Conservation (phyloP, 2,888 invertebrate genomes). For the Nephrocerus scutellatus region DNA sequence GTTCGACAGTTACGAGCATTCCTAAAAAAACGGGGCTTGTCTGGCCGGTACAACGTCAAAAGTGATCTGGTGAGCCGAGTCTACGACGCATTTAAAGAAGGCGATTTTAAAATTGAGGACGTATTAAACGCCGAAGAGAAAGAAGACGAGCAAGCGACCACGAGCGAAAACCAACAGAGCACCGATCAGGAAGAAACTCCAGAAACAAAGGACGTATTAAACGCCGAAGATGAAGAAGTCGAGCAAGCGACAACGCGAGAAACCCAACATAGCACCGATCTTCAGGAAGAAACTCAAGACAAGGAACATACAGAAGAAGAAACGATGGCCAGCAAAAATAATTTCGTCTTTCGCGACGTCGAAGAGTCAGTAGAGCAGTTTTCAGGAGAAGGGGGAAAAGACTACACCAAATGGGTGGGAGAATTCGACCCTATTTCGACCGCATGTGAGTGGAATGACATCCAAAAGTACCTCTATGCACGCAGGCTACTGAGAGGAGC, state of each 20-base stretch:
- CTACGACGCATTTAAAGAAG: not conserved
- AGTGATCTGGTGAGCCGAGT: conserved; percentile 1
- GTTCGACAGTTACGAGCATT: conserved; percentile 4
- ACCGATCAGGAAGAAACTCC: no score
- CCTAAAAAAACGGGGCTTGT: not conserved
- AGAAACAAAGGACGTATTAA: not conserved
- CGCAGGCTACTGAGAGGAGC: conserved; percentile 9
- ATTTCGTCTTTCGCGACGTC: conserved; percentile 9
- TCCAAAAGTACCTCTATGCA: conserved; percentile 13
- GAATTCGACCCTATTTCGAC: conserved; percentile 12
- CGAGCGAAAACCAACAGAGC: no score
- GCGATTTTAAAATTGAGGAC: not conserved
- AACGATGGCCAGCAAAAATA: conserved; percentile 2
- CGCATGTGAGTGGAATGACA: conserved; percentile 12
- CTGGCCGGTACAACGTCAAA: conserved; percentile 2
- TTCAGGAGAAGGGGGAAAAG: conserved; percentile 9
- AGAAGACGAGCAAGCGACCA: no score
- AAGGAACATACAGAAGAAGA: no score
- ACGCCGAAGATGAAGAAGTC: not conserved
- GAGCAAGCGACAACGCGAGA: not conserved
- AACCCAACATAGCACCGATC: no score
- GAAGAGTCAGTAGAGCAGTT: conserved; percentile 10
- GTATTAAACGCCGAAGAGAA: no score
- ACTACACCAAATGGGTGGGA: conserved; percentile 9
- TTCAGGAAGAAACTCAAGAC: no score